Evolutionary conservation across 2,797 vertebrate species (phyloP).

Genomic region (Linurgus olivaceus): DNA sequence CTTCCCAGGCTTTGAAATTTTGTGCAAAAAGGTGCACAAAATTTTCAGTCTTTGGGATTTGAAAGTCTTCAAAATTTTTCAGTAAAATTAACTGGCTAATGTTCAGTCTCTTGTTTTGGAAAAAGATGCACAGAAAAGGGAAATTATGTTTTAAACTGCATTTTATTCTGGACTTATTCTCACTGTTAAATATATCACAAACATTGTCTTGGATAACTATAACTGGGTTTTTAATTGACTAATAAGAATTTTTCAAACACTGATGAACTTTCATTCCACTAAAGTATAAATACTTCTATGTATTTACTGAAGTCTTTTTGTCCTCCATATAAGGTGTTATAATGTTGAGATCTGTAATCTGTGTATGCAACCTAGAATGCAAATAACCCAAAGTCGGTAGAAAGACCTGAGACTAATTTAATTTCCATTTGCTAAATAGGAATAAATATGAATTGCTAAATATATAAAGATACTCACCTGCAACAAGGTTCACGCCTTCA

Average conservation of each 20-base stretch:
- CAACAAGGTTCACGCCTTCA: conserved; percentile 69
- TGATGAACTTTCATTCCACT: neutral
- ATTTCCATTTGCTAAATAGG: neutral
- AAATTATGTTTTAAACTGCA: neutral
- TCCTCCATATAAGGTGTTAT: neutral
- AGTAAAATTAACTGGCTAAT: rapidly evolving
- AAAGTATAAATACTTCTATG: neutral
- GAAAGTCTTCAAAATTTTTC: neutral
- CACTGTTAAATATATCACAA: neutral
- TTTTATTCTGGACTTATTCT: neutral
- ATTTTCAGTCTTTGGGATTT: neutral
- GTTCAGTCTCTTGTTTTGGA: neutral
- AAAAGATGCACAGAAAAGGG: neutral
- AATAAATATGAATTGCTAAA: neutral
- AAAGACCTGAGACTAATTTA: neutral
- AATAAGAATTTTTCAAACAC: neutral
- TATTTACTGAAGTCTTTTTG: neutral
- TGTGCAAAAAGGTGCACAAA: neutral
- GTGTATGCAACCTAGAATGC: neutral
- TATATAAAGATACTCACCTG: conserved; percentile 51
- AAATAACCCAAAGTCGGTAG: neutral
- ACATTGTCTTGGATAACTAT: neutral
- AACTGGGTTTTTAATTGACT: neutral
- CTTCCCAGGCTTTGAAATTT: neutral
- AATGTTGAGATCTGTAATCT: neutral